phyloP scores from a whole-genome alignment of 2,797 vertebrate species.

The Oryzias sinensis region DNA sequence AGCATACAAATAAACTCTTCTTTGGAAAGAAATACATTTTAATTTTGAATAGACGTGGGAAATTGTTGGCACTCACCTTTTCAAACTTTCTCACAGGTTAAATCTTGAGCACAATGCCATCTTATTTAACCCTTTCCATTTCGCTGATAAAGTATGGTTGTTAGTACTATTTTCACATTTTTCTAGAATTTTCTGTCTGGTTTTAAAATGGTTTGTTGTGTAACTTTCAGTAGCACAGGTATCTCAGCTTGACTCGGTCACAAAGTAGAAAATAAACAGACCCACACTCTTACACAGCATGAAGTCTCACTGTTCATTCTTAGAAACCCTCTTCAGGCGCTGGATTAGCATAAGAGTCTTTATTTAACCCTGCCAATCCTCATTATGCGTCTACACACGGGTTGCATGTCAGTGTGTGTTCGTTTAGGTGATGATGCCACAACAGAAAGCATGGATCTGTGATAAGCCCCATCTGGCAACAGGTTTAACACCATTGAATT shows the following conservation, averaged over 20 bases:
- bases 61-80: not conserved
- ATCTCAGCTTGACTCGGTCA: not conserved
- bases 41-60: not conserved
- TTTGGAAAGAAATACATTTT: not conserved
- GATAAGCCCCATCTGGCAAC: slow-evolving; percentile 12
- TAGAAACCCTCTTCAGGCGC: slow-evolving; percentile 39
- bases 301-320: slow-evolving; percentile 58
- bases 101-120: too few relatives aligned
- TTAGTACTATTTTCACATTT: not conserved
- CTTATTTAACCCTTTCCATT: too few relatives aligned
- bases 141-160: too few relatives aligned
- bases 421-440: slow-evolving; percentile 36
- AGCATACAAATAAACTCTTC: not conserved
- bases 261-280: slow-evolving; percentile 15
- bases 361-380: slow-evolving; percentile 76
- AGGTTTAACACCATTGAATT: slow-evolving; percentile 18
- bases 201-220: slow-evolving; percentile 7
- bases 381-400: slow-evolving; percentile 53
- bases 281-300: slow-evolving; percentile 23
- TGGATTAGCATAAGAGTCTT: slow-evolving; percentile 78
- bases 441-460: slow-evolving; percentile 33
- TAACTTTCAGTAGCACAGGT: slow-evolving; percentile 9
- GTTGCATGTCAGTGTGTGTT: slow-evolving; percentile 36
- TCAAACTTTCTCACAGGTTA: too few relatives aligned
- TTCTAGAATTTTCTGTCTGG: slow-evolving; percentile 14